Base-by-base conservation (phyloP, 37 sponge, comb jelly and placozoan species). In the Spongilla lacustris region DNA sequence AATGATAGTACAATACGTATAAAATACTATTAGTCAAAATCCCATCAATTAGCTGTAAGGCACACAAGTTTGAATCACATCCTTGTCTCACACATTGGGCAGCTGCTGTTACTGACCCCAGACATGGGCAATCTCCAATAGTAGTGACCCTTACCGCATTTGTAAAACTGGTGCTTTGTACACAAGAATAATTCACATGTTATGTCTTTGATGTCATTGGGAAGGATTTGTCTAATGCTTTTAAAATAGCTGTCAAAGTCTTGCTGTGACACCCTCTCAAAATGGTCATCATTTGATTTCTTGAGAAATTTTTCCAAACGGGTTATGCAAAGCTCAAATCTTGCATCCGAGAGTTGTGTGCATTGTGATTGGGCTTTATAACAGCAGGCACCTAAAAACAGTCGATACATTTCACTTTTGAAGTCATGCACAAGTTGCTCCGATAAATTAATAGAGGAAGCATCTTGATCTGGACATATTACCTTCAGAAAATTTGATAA, bases 361-460 rank as follows among this genome's bases (percentile, higher is more conserved):
- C 21, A 17, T 58, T 1, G 21, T 17, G 0, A 13, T 10, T 0
- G 1, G 4, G 58, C 58, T 17, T 58, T 14, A 0, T 17, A 0
- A 10, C 14, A 58, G 19, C 14, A 58, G 4, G 58, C 21, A 17
- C 1, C 38, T 22, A 82, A 24, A 24, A 27, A 30, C 23, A 72
- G 22, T 10, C 36, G 71, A 30, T 37, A 78, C 21, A 73, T 19
- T 21, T 89, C 78, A 67, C 78, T 83, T 69, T 48, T 35, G 19
- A 83, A 46, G 30, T 89, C 89, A 32, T 50, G 33, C 19, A 83
- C 11, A 11, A 89, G 21, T 33, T 78, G 83, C 4, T 34, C 34
- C 35, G 89, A 76, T 2, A 89, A 29, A 8, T 14, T 71, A 36
- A 58, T 58, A 17, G 58, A 10, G 58, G 14, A 58, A 1, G 58